Conservation (phyloP, 2,797 vertebrate species). For the Gymnodraco acuticeps region DNA sequence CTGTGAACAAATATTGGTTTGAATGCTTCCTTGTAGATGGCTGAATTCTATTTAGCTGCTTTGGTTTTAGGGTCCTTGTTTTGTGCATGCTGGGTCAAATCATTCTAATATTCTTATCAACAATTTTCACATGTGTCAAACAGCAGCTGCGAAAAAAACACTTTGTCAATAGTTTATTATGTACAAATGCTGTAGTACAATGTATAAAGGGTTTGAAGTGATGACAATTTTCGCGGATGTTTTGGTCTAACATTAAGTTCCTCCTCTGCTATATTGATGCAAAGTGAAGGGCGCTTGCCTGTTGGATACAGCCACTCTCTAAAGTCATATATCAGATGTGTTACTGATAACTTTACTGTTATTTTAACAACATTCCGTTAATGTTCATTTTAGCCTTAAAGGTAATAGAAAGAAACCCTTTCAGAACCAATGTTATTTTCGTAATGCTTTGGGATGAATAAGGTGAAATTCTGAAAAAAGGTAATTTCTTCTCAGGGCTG, state of each 20-base stretch:
- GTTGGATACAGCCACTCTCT: neutral
- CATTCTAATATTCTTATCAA: neutral
- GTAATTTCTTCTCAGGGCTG: neutral
- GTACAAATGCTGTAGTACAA: neutral
- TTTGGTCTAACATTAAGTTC: neutral
- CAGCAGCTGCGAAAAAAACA: neutral
- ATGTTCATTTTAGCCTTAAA: neutral
- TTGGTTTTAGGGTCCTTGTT: neutral
- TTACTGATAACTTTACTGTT: neutral
- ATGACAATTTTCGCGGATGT: neutral
- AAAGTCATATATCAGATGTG: neutral
- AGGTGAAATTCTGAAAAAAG: neutral
- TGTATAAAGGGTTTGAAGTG: neutral
- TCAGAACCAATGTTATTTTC: neutral
- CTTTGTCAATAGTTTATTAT: neutral
- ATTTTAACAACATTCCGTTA: neutral
- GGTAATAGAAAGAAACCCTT: neutral
- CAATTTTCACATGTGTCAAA: neutral
- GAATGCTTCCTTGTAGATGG: neutral
- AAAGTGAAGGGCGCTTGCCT: neutral
- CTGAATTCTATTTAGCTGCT: conserved; percentile 6
- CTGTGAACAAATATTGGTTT: neutral
- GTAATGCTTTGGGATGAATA: neutral
- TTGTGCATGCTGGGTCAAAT: neutral
- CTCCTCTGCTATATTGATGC: neutral